Percentiles rank a stretch among this genome's conserved stretches.
These are phyloP conservation scores for Diachrysia chrysitis DNA, from an alignment of 2,888 invertebrate species.

Conservation along the genomic window DNA sequence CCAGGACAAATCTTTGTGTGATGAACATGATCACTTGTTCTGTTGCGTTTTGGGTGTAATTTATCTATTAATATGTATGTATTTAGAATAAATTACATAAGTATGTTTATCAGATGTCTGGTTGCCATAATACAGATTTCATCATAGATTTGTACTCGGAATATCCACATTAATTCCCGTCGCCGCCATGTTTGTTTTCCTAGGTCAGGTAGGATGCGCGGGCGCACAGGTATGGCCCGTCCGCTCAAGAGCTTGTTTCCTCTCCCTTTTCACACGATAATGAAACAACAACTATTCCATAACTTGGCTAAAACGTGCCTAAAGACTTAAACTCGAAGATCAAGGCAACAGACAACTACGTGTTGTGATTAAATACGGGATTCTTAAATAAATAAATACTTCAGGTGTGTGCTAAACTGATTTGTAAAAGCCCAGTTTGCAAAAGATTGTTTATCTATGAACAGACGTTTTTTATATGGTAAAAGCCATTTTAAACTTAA, in stretches of 20 bases:
- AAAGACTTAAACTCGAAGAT: conserved; percentile 50
- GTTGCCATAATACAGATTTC: too few relatives aligned
- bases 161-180: conserved; percentile 68
- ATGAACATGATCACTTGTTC: too few relatives aligned
- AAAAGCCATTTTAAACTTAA: too few relatives aligned
- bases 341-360: conserved; percentile 40
- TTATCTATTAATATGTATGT: too few relatives aligned
- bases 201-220: conserved; percentile 86
- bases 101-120: too few relatives aligned
- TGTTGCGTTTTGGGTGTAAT: too few relatives aligned
- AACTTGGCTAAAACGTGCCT: conserved; percentile 66
- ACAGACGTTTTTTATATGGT: too few relatives aligned
- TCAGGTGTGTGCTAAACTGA: conserved; percentile 23
- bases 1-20: too few relatives aligned
- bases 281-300: conserved; percentile 75
- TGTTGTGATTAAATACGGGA: conserved; percentile 50
- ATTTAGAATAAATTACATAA: too few relatives aligned
- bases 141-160: conserved; percentile 11
- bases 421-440: conserved; percentile 16
- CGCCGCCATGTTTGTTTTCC: conserved; percentile 83
- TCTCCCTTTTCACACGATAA: conserved; percentile 81
- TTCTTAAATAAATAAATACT: conserved; percentile 51
- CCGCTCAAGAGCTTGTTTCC: conserved; percentile 79
- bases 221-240: conserved; percentile 79
- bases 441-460: not conserved